Conservation (phyloP, 2,113 vertebrate species). For the Myiopsitta monachus region DNA sequence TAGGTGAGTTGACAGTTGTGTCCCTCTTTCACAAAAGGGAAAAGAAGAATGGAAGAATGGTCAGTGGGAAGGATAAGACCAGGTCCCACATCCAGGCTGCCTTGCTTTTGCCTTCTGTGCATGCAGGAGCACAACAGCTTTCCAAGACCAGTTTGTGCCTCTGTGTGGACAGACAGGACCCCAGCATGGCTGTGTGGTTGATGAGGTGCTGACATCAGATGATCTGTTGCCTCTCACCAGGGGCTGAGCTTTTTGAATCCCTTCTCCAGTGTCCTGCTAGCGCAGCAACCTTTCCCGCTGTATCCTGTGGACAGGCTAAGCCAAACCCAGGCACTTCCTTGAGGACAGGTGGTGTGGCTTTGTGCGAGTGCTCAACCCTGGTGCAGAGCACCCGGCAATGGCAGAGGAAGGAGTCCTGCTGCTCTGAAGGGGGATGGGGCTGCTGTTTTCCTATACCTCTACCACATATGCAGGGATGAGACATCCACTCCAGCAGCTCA, state of each 20-base stretch:
- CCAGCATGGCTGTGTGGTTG: background rate
- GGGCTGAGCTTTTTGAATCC: background rate
- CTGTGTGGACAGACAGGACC: background rate
- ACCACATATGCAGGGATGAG: background rate
- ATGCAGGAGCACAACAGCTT: fast-evolving
- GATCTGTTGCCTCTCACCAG: background rate
- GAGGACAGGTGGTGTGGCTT: background rate
- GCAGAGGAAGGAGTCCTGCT: background rate
- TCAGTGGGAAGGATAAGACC: fast-evolving
- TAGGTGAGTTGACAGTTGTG: fast-evolving
- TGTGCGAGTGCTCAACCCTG: background rate
- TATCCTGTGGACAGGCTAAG: background rate
- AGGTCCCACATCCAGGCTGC: background rate
- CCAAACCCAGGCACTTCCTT: fast-evolving
- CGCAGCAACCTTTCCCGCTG: background rate
- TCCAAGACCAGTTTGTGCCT: background rate
- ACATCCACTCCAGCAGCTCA: background rate
- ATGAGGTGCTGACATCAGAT: background rate
- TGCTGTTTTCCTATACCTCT: background rate
- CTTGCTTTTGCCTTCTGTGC: background rate
- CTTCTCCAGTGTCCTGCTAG: background rate
- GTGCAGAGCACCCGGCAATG: background rate
- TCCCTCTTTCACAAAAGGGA: background rate
- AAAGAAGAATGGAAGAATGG: background rate
- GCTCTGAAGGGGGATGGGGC: background rate